Base-by-base conservation (phyloP, 2,113 vertebrate genomes). In the Galemys pyrenaicus region DNA sequence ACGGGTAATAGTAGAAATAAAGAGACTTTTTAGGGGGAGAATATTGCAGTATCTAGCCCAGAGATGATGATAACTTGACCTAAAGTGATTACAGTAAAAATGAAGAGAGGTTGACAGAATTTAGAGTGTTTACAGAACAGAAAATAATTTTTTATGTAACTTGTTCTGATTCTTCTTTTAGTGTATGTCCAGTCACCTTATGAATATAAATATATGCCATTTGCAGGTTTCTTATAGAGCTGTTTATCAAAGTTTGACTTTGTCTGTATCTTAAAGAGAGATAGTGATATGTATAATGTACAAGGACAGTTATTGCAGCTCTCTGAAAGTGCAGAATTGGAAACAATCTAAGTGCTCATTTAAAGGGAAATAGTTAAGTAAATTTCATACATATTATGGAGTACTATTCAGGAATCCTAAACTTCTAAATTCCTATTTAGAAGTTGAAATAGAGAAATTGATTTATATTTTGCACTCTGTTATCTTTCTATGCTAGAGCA, bases 51-150 rank as follows among this genome's bases (percentile, higher is more conserved):
- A n/a, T 56, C 32, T 37, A 86, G 22, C 2, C 9, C 56, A 74
- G 54, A 44, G 41, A 28, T 93, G 60, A 85, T 39, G 60, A 85
- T 39, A 93, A 58, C 49, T 89, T 94, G 67, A 89, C 56, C 58
- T 90, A 56, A 83, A 79, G 37, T 87, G 20, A 64, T 88, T 84
- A 65, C 22, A 84, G 10, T 81, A 26, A 35, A 80, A 68, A 65
- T 92, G 26, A 10, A 92, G 32, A 73, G 51, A 85, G 22, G 8
- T 35, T 77, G 56, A 78, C 7, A 86, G 56, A 94, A 92, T 87
- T 81, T 39, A 54, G 49, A 86, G 49, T 54, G 19, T 86, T 75
- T 71, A 58, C 67, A 60, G 19, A 73, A 37, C n/a, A 80, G 77
- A 78, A n/a, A 56, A 74, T 9, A 64, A 4, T 71, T 64, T 85